Base-by-base conservation (phyloP, 2,113 vertebrate species). In the Myotis yumanensis region DNA sequence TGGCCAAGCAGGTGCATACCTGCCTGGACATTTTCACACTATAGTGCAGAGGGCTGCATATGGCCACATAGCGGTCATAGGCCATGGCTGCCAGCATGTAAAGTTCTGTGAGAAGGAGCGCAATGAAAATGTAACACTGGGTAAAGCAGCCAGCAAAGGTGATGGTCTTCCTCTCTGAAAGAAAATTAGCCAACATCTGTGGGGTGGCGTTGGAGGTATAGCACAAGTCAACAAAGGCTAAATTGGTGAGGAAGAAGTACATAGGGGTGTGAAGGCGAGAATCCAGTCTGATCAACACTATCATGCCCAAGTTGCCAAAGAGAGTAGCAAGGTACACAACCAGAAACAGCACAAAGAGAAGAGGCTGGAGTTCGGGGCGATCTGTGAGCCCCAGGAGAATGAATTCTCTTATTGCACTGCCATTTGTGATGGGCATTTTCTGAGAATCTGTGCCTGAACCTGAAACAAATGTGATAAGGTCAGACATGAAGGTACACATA, bases 171-270 rank as follows among this genome's bases (percentile, higher is more conserved):
- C 37, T 95, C 28, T 90, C 71, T 23, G 85, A 93, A n/a, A 97
- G 68, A 40, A 97, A 94, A n/a, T 88, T 86, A 32, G 32, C 20
- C 68, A 97, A 20, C 97, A 97, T 96, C 48, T 86, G 87, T 0
- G 85, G 92, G 3, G 94, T 93, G 1, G 96, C 92, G 0, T 62
- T 97, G 2, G 85, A 92, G 2, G 92, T 32, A 9, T 95, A 96
- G 12, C 96, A 96, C 52, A 96, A 6, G 54, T 97, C 96, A 18
- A 97, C 95, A n/a, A 95, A 95, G 23, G 96, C 92, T 40, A 96
- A 73, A 25, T 95, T 81, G 7, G 81, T 86, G 71, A 97, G 94
- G 66, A 97, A 97, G 76, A 96, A 97, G 88, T 97, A 97, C 96
- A 95, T 96, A 54, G 94, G 96, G 0, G 40, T 97, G 72, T 96